Evolutionary conservation across 2,888 invertebrate species (phyloP).

Genomic region (Epirrhoe tristata): DNA sequence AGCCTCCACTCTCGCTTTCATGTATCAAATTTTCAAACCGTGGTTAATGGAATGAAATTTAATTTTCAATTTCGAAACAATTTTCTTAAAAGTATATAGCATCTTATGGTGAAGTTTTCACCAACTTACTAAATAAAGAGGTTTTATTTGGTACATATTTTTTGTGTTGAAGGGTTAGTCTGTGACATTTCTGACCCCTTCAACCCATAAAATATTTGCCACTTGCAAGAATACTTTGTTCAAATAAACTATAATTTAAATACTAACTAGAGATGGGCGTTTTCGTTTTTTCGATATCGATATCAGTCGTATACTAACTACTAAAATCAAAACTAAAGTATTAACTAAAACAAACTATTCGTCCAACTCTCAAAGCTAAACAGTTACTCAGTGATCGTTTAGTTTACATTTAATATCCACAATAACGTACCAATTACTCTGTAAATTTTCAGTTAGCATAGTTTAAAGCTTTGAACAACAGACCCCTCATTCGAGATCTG

Average conservation of each 20-base stretch:
- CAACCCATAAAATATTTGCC: too few relatives aligned
- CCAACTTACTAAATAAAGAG: background rate
- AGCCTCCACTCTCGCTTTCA: conserved; percentile 16
- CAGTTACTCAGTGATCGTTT: background rate
- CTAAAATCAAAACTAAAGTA: too few relatives aligned
- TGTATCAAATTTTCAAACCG: conserved; percentile 21
- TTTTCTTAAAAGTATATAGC: background rate
- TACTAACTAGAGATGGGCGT: too few relatives aligned
- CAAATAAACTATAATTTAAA: too few relatives aligned
- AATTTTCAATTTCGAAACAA: conserved; percentile 11
- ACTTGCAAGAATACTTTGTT: too few relatives aligned
- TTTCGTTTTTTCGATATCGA: too few relatives aligned
- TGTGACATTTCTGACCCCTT: too few relatives aligned
- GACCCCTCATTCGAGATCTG: background rate
- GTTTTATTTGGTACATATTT: too few relatives aligned
- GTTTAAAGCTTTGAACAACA: background rate
- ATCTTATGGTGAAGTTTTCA: background rate
- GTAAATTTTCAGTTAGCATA: background rate
- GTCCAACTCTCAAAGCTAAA: background rate
- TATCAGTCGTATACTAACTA: too few relatives aligned
- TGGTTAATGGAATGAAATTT: conserved; percentile 15
- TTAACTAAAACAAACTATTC: background rate
- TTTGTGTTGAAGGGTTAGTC: too few relatives aligned
- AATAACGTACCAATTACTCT: background rate
- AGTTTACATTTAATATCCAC: background rate